Percentiles rank a stretch among this genome's conserved stretches.
phyloP scores from a whole-genome alignment of 1,140 invertebrate genomes.

The Druon quercuslanigerum region DNA sequence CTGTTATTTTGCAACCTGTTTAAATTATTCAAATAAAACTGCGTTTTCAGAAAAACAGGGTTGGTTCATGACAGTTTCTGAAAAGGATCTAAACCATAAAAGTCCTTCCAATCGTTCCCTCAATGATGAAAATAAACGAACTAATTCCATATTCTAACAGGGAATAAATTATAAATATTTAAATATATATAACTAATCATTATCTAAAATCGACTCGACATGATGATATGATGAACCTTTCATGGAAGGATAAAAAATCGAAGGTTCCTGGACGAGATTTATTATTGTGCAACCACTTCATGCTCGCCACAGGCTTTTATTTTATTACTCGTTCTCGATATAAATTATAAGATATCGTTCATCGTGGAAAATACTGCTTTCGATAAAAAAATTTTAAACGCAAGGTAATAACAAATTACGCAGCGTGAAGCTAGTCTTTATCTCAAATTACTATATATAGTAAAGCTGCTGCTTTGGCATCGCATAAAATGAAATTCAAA shows the following conservation, averaged over 20 bases:
- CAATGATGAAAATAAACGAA: constrained; percentile 45
- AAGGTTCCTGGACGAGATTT: too few species aligned
- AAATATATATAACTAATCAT: constrained; percentile 37
- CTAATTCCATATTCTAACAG: constrained; percentile 14
- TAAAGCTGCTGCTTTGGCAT: too few species aligned
- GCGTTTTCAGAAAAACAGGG: background rate
- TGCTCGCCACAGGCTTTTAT: too few species aligned
- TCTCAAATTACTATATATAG: too few species aligned
- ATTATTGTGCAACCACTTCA: too few species aligned
- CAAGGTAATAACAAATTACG: too few species aligned
- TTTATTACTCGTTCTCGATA: too few species aligned
- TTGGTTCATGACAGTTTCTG: background rate
- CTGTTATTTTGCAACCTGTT: background rate
- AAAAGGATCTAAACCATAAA: background rate
- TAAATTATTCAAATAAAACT: background rate
- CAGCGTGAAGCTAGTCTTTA: too few species aligned
- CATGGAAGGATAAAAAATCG: background rate
- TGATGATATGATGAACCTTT: background rate
- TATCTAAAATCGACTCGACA: background rate
- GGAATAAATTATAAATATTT: background rate
- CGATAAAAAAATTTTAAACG: too few species aligned
- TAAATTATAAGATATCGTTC: background rate
- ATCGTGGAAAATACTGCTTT: background rate
- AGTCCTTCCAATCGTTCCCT: background rate
- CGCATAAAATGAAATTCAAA: too few species aligned